Evolutionary conservation across 2,888 invertebrate species (phyloP).

Genomic region (Philereme vetulata): DNA sequence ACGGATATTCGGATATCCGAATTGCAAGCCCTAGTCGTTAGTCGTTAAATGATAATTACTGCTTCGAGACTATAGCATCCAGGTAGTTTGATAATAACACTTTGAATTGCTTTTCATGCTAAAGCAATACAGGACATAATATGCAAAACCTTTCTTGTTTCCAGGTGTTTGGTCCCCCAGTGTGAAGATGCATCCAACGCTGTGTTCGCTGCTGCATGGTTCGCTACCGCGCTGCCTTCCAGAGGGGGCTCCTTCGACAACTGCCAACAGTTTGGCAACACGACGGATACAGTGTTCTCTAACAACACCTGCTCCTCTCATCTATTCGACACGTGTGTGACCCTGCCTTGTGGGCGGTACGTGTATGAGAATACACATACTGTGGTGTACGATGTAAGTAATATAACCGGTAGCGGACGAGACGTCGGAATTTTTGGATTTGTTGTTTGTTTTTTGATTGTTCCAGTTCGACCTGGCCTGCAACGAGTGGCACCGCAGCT

Average conservation of each 20-base stretch:
- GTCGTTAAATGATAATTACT: too few species aligned
- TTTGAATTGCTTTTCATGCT: too few species aligned
- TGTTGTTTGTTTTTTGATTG: too few species aligned
- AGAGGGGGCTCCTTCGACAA: constrained; percentile 49
- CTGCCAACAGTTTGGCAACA: constrained; percentile 59
- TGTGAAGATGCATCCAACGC: constrained; percentile 48
- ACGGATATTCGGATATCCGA: too few species aligned
- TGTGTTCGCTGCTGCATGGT: constrained; percentile 68
- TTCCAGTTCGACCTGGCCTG: constrained; percentile 85
- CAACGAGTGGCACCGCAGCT: constrained; percentile 87
- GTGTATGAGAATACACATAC: constrained; percentile 49
- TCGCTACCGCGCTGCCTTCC: constrained; percentile 67
- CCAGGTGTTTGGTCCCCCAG: constrained; percentile 55
- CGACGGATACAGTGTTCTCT: constrained; percentile 4
- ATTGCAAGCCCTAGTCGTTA: too few species aligned
- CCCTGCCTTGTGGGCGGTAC: constrained; percentile 41
- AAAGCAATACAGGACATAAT: too few species aligned
- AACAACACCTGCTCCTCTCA: constrained; percentile 40
- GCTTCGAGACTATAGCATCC: too few species aligned
- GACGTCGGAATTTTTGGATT: too few species aligned
- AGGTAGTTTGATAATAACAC: too few species aligned
- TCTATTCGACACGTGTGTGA: constrained; percentile 39
- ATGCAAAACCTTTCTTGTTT: background rate
- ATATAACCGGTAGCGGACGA: too few species aligned
- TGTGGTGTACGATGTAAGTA: constrained; percentile 51